Evolutionary conservation across 2,888 invertebrate species (phyloP), one percentile per base, ranked within the genome.

Genomic region (Plutella xylostella): DNA sequence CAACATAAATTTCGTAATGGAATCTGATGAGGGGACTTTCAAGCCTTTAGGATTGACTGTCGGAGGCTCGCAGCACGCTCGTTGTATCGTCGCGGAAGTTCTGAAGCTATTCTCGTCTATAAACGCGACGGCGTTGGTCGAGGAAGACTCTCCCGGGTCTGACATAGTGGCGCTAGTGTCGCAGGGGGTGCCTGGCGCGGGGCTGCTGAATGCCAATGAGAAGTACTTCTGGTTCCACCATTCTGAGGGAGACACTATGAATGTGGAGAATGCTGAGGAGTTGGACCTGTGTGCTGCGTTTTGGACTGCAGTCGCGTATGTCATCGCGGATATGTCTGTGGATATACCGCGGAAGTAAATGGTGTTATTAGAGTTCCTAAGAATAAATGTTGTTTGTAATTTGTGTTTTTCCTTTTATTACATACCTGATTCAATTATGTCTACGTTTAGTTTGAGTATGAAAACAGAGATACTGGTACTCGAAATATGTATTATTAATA

Each of bases 11-110:
- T 87, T 92, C 42, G 88, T 92, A 1, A 90, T 94, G 88, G 94
- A 94, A 73, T 93, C 93, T 0, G 94, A 94, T 64, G 86, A 86
- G 58, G 94, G 94, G 4, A 92, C 92, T 1, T 94, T 94, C 60
- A 86, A 84, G 14, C 93, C 93, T 0, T 60, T 83, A 5, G 94
- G 93, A 9, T 72, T 94, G 6, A 78, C 74, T 42, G 91, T 91
- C 55, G 77, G 84, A n/a, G 92, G 91, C 35, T 85, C 77, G 25
- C 60, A 79, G 35, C 64, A 85, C 52, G 88, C 90, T 1, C 84
- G 83, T 42, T 92, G 92, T 56, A 88, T 93, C 45, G 68, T 94
- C 37, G 69, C 87, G 51, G 88, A 90, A 75, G 75, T 93, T 17
- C 62, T 92, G 45, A 87, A 88, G 54, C 72, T 93, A 28, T 84